Evolutionary conservation across 1,140 invertebrate genomes (phyloP), one percentile per base, ranked within the genome.

Genomic region (Cotesia typhae): DNA sequence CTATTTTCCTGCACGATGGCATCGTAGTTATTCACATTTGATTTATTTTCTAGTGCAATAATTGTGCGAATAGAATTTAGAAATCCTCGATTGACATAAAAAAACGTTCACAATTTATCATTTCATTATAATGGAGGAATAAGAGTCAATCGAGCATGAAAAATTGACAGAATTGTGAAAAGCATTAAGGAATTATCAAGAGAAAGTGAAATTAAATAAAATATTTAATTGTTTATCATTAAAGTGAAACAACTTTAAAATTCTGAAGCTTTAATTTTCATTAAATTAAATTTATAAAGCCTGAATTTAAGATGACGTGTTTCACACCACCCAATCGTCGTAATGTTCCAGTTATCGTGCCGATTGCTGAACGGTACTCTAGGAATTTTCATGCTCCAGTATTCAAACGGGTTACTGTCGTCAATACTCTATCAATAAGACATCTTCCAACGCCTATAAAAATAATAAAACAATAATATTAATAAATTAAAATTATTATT

Each of bases 401-500:
- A 52, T 87, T 87, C 64, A 81, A 83, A 59, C 79, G 78, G 7
- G 79, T 87, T 12, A 85, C 79, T 9, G 74, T 85, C 10, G 80
- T 86, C 4, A 86, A 81, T 68, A 82, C 80, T 0, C 75, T 81
- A 1, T 83, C 81, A 1, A 78, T 87, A 4, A 75, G 83, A n/a
- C 83, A 83, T 73, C 55, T 86, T 4, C 85, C 85, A 0, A 75
- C 79, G n/a, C 85, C 85, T 0, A 75, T 81, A 7, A 87, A 87
- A 71, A 82, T 86, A 28, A 14, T 59, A 63, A 66, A 53, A 37
- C 10, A 7, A 14, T 51, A 12, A 4, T 66, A 66, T 52, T 14
- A 20, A 52, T 52, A 4, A 9, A 51, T 10, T 66, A 1, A 41
- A 41, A 41, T 47, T 7, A 47, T 47, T 47, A 10, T 47, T 47